Conservation (phyloP, 2,888 invertebrate species). For the Atethmia centrago region DNA sequence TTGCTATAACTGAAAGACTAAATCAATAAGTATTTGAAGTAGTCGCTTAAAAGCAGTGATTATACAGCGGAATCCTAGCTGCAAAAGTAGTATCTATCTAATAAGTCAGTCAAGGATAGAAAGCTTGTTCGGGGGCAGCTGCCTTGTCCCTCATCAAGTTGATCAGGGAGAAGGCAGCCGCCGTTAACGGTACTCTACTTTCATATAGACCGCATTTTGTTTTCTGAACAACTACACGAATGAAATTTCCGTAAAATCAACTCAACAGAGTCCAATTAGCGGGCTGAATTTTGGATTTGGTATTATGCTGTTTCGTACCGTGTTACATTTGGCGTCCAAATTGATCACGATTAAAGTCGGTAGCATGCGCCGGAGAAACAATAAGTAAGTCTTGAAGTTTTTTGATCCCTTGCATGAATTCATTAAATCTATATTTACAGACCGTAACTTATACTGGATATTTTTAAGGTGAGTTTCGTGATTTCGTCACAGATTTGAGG, state of each 20-base stretch:
- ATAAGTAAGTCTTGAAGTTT: slow-evolving; percentile 43
- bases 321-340: slow-evolving; percentile 22
- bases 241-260: slow-evolving; percentile 19
- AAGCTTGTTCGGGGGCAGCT: background rate
- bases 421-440: slow-evolving; percentile 45
- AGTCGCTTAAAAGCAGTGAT: background rate
- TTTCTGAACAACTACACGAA: slow-evolving; percentile 9
- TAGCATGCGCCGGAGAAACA: slow-evolving; percentile 27
- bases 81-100: background rate
- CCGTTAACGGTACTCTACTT: slow-evolving; percentile 3
- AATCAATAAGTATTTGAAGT: background rate
- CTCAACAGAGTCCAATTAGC: slow-evolving; percentile 28
- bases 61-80: too few relatives aligned
- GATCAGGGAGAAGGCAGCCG: background rate
- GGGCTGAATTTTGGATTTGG: slow-evolving; percentile 27
- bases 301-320: slow-evolving; percentile 26
- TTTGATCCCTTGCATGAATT: slow-evolving; percentile 44
- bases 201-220: background rate
- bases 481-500: slow-evolving; percentile 35
- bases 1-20: slow-evolving; percentile 2
- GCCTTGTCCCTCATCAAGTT: too few relatives aligned
- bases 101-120: slow-evolving; percentile 5
- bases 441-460: slow-evolving; percentile 43
- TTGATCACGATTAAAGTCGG: slow-evolving; percentile 20
- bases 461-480: slow-evolving; percentile 30